Base-by-base conservation (phyloP, 2,797 vertebrate species). In the Protosalanx chinensis region DNA sequence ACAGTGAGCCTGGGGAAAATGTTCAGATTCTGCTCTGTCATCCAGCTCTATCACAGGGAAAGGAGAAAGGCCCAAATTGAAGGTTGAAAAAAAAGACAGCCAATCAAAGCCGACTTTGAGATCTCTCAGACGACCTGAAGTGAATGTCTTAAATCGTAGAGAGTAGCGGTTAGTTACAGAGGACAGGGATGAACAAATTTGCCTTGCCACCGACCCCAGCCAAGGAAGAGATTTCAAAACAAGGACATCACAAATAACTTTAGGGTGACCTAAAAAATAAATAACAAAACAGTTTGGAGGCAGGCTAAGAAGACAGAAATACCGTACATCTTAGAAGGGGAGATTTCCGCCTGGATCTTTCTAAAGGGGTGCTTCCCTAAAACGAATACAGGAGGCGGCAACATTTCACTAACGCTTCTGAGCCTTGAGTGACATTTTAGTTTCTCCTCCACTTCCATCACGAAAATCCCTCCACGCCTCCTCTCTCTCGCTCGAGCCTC, bases 401-500 rank as follows among this genome's bases (percentile, higher is more conserved):
- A 10, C 37, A 0, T 41, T 60, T 60, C 15, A 15, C 10, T 10
- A 29, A 15, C 12, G 27, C 8, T 41, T 41, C 3, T 3, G 12
- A 56, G 18, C 5, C 51, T 56, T 18, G 51, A 56, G 15, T 16
- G 51, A 56, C 51, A 56, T 56, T 16, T 56, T 6, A 5, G 3
- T 56, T 56, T 56, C 51, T n/a, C 51, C 16, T 56, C 51, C 18
- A n/a, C 51, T 56, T 56, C 51, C 51, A 56, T 56, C 51, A 16
- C 16, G 23, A 27, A 27, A 27, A 27, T 27, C 23, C 1, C 23
- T 27, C 23, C 23, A 27, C 23, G 1, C 23, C 23, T 27, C 23
- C 23, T 27, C 49, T 80, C 81, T 65, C 61, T 64, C 65, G 72
- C 75, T 76, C 10, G 46, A 71, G 72, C 73, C 72, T 70, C 81